A percentile compares a stretch with the other conserved stretches of the same genome.
phyloP scores from a whole-genome alignment of 2,888 invertebrate genomes.

The Cepaea hortensis region DNA sequence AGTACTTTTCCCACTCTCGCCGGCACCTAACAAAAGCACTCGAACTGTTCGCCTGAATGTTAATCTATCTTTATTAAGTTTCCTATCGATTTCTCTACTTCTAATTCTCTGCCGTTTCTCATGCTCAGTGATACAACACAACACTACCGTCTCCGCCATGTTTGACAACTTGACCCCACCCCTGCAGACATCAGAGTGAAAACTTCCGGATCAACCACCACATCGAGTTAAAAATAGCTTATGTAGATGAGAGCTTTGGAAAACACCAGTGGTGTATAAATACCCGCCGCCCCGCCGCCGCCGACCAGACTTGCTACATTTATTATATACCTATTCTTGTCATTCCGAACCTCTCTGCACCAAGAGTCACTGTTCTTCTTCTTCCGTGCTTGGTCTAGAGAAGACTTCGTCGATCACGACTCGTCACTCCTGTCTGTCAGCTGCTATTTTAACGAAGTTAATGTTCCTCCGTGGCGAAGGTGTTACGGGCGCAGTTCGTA shows the following conservation, averaged over 20 bases:
- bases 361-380: too few relatives aligned
- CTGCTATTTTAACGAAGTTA: too few relatives aligned
- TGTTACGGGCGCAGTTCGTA: too few relatives aligned
- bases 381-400: too few relatives aligned
- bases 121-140: constrained; percentile 79
- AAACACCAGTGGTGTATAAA: background rate
- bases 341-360: too few relatives aligned
- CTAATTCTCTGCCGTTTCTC: constrained; percentile 86
- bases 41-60: constrained; percentile 90
- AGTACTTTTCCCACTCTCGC: constrained; percentile 82
- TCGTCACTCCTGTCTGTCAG: too few relatives aligned
- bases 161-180: constrained; percentile 65
- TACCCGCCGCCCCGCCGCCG: too few relatives aligned
- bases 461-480: too few relatives aligned
- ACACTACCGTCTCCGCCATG: constrained; percentile 73
- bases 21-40: constrained; percentile 91
- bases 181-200: constrained; percentile 45
- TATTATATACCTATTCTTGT: too few relatives aligned
- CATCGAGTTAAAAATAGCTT: background rate
- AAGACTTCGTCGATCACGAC: too few relatives aligned
- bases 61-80: constrained; percentile 90
- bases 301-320: too few relatives aligned
- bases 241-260: background rate
- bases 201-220: constrained; percentile 51
- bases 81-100: constrained; percentile 91